phyloP scores from a whole-genome alignment of 2,113 vertebrate species.

The Eptesicus fuscus region DNA sequence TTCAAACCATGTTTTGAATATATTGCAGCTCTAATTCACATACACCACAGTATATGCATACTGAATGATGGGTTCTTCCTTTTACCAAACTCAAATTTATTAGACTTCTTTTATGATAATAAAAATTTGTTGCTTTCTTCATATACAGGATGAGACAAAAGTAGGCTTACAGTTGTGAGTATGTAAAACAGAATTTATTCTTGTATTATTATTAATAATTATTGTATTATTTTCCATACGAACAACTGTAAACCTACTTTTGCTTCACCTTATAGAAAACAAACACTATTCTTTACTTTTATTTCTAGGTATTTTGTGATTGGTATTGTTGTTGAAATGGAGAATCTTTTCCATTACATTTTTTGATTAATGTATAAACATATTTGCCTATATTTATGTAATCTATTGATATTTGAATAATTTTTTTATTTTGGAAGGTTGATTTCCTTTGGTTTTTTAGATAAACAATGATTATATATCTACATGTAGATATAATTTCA shows the following conservation, averaged over 20 bases:
- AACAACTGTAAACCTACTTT: neutral
- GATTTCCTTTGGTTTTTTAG: neutral
- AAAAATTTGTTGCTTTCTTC: neutral
- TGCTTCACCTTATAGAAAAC: neutral
- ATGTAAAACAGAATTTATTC: neutral
- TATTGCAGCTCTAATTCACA: neutral
- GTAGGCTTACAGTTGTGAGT: neutral
- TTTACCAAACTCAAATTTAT: neutral
- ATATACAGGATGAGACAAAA: neutral
- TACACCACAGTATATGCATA: neutral
- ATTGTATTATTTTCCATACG: neutral
- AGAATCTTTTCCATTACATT: neutral
- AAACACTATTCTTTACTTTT: neutral
- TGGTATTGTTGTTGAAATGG: neutral
- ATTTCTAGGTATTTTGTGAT: neutral
- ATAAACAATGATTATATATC: neutral
- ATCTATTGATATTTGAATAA: neutral
- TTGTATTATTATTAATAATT: neutral
- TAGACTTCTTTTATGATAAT: neutral
- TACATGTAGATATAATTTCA: neutral
- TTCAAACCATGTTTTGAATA: neutral
- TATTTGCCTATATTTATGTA: neutral
- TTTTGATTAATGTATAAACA: neutral
- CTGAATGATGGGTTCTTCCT: neutral
- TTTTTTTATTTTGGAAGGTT: neutral